Conservation (phyloP, 2,888 invertebrate species). For the Carpatolechia fugitivella region DNA sequence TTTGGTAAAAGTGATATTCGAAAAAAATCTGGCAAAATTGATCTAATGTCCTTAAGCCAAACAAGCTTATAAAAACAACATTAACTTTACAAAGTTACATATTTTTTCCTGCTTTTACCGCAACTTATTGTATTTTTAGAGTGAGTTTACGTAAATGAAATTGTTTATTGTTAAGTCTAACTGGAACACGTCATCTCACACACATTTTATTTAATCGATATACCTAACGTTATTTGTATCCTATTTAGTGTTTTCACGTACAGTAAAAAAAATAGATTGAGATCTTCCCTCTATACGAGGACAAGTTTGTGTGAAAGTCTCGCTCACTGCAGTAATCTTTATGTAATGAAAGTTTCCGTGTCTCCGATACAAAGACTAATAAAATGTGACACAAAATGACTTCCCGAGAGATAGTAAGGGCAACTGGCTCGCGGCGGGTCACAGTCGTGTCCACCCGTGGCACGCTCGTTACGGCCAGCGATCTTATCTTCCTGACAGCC, state of each 20-base stretch:
- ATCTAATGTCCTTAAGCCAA: background rate
- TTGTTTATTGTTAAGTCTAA: too few species aligned
- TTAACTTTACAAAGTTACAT: too few species aligned
- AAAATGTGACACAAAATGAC: conserved; percentile 39
- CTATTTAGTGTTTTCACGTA: too few species aligned
- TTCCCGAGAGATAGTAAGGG: conserved; percentile 46
- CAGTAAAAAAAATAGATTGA: too few species aligned
- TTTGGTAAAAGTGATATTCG: background rate
- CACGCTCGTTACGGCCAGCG: conserved; percentile 39
- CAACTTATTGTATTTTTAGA: too few species aligned
- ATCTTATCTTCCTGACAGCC: conserved; percentile 48
- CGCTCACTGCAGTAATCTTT: background rate
- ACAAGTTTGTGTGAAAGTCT: conserved; percentile 5
- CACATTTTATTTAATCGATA: too few species aligned
- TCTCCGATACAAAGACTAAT: conserved; percentile 24
- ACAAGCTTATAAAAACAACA: too few species aligned
- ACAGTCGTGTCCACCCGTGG: conserved; percentile 39
- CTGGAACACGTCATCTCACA: too few species aligned
- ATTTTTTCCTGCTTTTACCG: too few species aligned
- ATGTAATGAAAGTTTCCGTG: conserved; percentile 9
- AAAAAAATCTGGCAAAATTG: background rate
- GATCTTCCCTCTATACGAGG: too few species aligned
- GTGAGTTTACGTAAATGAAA: too few species aligned
- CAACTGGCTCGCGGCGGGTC: conserved; percentile 38
- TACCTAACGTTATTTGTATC: too few species aligned